phyloP scores from a whole-genome alignment of 2,797 vertebrate genomes.

The Agapornis canus region DNA sequence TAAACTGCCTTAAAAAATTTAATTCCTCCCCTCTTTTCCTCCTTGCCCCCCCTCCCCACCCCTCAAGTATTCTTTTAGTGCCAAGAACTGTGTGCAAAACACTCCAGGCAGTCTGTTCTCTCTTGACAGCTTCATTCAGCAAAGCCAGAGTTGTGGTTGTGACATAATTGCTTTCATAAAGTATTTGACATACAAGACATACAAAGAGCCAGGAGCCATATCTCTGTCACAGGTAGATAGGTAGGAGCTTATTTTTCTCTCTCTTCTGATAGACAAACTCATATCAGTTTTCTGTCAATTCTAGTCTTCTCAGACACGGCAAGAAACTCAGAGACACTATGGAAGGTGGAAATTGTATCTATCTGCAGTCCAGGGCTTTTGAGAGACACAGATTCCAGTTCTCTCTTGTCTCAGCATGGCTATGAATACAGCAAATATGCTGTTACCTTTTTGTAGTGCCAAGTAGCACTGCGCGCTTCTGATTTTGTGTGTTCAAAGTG shows the following conservation, averaged over 20 bases:
- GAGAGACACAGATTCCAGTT: background rate
- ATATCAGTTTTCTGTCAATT: constrained; percentile 36
- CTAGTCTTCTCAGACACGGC: background rate
- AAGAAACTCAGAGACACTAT: background rate
- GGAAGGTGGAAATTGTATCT: background rate
- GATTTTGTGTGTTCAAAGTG: background rate
- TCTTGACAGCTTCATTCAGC: constrained; percentile 64
- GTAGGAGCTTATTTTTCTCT: constrained; percentile 24
- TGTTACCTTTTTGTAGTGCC: background rate
- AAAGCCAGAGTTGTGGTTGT: constrained; percentile 47
- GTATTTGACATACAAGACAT: constrained; percentile 50
- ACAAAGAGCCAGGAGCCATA: constrained; percentile 38
- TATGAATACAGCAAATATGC: background rate
- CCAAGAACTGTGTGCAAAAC: constrained; percentile 56
- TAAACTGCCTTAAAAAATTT: background rate
- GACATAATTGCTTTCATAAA: constrained; percentile 61
- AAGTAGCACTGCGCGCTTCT: background rate
- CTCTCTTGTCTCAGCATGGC: background rate
- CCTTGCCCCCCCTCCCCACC: accelerated
- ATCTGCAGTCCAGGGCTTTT: background rate
- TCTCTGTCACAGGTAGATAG: constrained; percentile 21
- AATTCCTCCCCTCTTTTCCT: background rate
- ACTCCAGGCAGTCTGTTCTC: constrained; percentile 28
- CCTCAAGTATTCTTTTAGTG: constrained; percentile 3
- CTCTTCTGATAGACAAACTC: constrained; percentile 22